Evolutionary conservation across 1,140 invertebrate genomes (phyloP), one percentile per base, ranked within the genome.

Genomic region (Ips nitidus): DNA sequence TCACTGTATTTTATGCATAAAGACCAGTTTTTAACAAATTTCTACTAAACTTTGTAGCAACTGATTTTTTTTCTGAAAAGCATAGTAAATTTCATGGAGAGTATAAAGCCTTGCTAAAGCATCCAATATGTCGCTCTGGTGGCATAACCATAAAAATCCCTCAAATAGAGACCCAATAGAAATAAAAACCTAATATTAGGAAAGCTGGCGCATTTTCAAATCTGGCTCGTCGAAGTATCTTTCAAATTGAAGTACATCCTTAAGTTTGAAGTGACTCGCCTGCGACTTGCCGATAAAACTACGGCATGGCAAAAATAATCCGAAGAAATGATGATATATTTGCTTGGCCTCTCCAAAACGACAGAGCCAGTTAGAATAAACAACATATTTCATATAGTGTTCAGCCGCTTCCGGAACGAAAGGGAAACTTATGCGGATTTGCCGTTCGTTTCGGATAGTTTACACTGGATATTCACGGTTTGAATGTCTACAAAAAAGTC

Each of bases 351-450:
- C 7, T 41, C 57, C n/a, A 41, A 53, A 55, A 56, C 52, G 52
- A 52, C 37, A 59, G 36, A 37, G 57, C 66, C 58, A 56, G 58
- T 53, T 61, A 69, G 62, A 69, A 69, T 69, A 69, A 69, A 69
- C 66, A 69, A 56, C 66, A 69, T 69, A 69, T 69, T 69, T 69
- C 59, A 42, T 69, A 69, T 62, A 61, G 57, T 69, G 58, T 62
- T 69, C 22, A 69, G 66, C 66, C 56, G 7, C 38, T 45, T 60
- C 42, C 47, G 3, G n/a, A 36, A 50, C 42, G 39, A 56, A 37
- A 55, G 41, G 57, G 22, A 69, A 62, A 62, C 62, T 55, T 61
- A 60, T 47, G 47, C 38, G 56, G 66, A 68, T 68, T 68, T 68
- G 22, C 22, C 22, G 22, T 22, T n/a, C 57, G 6, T 61, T 53